Percentiles rank a stretch among this genome's conserved stretches.
Evolutionary conservation across 2,888 invertebrate genomes (phyloP).

Genomic region (Rhagium mordax): DNA sequence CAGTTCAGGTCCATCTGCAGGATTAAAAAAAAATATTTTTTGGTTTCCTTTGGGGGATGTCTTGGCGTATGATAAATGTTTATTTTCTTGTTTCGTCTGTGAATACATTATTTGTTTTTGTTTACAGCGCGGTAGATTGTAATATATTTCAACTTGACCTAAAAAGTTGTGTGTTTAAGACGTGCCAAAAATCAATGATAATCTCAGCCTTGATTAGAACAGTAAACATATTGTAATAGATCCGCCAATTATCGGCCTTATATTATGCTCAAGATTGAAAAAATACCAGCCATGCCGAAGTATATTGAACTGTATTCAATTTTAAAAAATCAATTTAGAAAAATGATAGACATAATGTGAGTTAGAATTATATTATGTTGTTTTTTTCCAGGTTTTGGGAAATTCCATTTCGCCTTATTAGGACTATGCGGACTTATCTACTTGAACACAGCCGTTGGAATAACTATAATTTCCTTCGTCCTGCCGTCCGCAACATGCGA

Average conservation of each 20-base stretch:
- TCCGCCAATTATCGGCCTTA: background rate
- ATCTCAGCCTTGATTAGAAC: slow-evolving; percentile 46
- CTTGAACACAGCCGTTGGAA: slow-evolving; percentile 86
- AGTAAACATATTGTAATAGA: slow-evolving; percentile 7
- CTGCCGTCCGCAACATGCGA: slow-evolving; percentile 88
- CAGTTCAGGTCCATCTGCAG: too few species aligned
- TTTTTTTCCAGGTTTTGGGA: slow-evolving; percentile 80
- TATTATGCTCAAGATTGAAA: too few species aligned
- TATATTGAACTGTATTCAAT: too few species aligned
- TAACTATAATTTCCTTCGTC: slow-evolving; percentile 86
- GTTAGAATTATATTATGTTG: too few species aligned
- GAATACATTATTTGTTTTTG: background rate
- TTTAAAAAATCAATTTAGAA: too few species aligned
- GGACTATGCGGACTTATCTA: slow-evolving; percentile 86
- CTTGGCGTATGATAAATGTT: too few species aligned
- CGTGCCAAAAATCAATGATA: slow-evolving; percentile 54
- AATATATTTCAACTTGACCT: slow-evolving; percentile 36
- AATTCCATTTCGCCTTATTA: slow-evolving; percentile 84
- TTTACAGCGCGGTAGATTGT: slow-evolving; percentile 9
- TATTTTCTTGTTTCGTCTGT: background rate
- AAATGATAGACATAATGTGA: too few species aligned
- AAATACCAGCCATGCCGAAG: too few species aligned
- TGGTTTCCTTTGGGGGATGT: too few species aligned
- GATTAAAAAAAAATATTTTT: too few species aligned
- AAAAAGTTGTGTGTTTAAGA: slow-evolving; percentile 1